Percentiles rank a stretch among this genome's conserved stretches.
These are phyloP conservation scores for Lucilia cuprina DNA, from an alignment of 1,140 invertebrate genomes.

Conservation along the genomic window DNA sequence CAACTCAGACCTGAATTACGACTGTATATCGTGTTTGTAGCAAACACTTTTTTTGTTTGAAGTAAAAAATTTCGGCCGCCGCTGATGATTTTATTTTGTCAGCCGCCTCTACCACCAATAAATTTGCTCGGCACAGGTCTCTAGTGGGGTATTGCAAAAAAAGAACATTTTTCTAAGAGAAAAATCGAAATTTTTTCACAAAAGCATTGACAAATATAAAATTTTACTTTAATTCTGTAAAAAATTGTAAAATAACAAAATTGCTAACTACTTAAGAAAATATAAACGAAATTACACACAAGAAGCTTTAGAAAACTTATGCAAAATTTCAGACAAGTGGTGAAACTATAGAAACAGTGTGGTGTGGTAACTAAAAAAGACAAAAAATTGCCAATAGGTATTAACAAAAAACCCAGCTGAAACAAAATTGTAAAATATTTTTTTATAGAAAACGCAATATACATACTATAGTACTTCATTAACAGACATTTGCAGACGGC, in stretches of 20 bases:
- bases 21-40: no score
- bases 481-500: not conserved
- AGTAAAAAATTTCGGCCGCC: no score
- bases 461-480: not conserved
- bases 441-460: not conserved
- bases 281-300: not conserved
- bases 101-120: no score
- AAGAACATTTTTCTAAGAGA: not conserved
- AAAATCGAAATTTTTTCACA: not conserved
- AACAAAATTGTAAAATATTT: not conserved
- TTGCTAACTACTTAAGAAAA: not conserved
- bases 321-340: conserved; percentile 3
- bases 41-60: no score
- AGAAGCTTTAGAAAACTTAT: not conserved
- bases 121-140: no score
- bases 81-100: no score
- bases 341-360: conserved; percentile 32
- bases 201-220: not conserved
- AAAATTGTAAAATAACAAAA: not conserved
- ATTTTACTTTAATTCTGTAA: not conserved
- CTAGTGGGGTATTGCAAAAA: conserved; percentile 1
- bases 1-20: no score
- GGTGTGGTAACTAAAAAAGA: conserved; percentile 5
- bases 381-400: not conserved
- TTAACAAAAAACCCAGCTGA: not conserved